Evolutionary conservation across 2,113 vertebrate genomes (phyloP).

Genomic region (Platichthys flesus): DNA sequence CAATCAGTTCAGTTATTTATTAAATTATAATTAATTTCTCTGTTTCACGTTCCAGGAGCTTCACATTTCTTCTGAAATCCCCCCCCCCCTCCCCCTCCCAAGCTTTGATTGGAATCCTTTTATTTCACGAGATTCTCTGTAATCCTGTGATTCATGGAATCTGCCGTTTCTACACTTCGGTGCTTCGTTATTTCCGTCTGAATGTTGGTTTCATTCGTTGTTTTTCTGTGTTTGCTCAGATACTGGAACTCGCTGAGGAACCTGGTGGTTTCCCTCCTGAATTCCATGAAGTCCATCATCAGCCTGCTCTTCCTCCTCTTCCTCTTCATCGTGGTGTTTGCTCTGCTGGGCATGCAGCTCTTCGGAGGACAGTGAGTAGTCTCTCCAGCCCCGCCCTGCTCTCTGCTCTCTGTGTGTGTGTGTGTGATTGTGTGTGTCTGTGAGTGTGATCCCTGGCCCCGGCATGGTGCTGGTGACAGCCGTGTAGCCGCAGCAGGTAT

Average conservation of each 20-base stretch:
- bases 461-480: conserved; percentile 33
- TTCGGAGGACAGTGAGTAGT: conserved; percentile 96
- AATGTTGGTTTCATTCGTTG: not conserved
- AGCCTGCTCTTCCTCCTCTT: conserved; percentile 98
- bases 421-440: not conserved
- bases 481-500: conserved; percentile 64
- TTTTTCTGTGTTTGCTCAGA: conserved; percentile 69
- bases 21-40: too few species aligned
- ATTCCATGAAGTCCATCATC: conserved; percentile 99
- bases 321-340: conserved; percentile 98
- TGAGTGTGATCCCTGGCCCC: conserved; percentile 37
- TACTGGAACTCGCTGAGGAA: conserved; percentile 98
- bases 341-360: conserved; percentile 97
- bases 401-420: not conserved
- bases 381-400: not conserved
- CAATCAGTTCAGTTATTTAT: too few species aligned
- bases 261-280: conserved; percentile 95
- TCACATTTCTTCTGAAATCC: too few species aligned
- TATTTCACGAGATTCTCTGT: too few species aligned
- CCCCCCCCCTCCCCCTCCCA: too few species aligned
- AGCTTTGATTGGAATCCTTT: too few species aligned
- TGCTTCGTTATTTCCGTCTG: too few species aligned
- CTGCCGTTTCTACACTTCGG: not conserved
- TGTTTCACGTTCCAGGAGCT: too few species aligned
- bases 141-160: too few species aligned